Conservation (phyloP, 1,140 invertebrate genomes). For the Chrysomallon squamiferum region DNA sequence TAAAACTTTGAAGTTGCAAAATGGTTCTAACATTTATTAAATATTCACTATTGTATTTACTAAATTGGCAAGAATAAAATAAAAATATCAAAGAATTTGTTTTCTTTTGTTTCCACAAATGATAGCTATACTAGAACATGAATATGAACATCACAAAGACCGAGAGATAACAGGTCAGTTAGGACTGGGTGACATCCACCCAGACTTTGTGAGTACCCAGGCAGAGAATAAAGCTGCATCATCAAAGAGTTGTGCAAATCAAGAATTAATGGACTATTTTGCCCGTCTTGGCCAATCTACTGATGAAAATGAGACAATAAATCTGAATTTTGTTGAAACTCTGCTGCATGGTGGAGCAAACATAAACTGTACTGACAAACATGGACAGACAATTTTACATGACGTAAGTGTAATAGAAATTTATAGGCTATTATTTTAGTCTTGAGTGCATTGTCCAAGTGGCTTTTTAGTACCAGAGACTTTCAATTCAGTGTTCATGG, state of each 20-base stretch:
- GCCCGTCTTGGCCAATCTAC: constrained; percentile 44
- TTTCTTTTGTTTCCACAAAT: not conserved
- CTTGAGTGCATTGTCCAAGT: not conserved
- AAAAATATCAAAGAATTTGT: not conserved
- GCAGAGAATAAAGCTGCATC: constrained; percentile 10
- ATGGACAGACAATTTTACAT: constrained; percentile 56
- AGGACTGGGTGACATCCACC: constrained; percentile 45
- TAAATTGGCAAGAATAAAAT: not conserved
- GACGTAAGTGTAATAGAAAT: constrained; percentile 18
- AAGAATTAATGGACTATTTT: constrained; percentile 55
- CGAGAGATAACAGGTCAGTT: constrained; percentile 25
- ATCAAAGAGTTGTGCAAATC: constrained; percentile 22
- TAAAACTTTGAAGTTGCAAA: not conserved
- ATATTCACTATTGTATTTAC: not conserved
- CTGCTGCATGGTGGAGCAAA: constrained; percentile 43
- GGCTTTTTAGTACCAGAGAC: not conserved
- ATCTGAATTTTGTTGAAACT: constrained; percentile 56
- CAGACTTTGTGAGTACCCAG: constrained; percentile 21
- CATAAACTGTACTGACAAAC: constrained; percentile 47
- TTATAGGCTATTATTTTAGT: not conserved
- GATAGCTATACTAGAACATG: not conserved
- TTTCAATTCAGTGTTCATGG: not conserved
- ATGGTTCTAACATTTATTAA: not conserved
- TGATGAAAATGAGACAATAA: constrained; percentile 41
- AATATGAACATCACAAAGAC: not conserved